These are phyloP conservation scores for Rotaria magnacalcarata DNA, from an alignment of 2,888 invertebrate species.

Conservation along the genomic window DNA sequence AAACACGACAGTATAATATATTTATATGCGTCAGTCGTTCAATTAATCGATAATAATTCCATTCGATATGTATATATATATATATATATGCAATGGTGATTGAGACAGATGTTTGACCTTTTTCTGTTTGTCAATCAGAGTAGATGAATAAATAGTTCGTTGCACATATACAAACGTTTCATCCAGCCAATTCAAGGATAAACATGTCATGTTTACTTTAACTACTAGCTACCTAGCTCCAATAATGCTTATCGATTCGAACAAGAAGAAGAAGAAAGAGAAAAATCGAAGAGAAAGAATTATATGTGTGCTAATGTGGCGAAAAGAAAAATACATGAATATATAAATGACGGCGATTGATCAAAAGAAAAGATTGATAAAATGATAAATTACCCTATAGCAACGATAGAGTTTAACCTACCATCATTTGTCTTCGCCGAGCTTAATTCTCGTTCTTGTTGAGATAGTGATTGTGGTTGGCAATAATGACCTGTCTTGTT, in stretches of 20 bases:
- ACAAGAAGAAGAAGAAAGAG: neutral
- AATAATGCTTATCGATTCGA: neutral
- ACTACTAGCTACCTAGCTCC: neutral
- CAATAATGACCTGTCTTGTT: neutral
- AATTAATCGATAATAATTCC: neutral
- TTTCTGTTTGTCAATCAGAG: slow-evolving; percentile 9
- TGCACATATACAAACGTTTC: neutral
- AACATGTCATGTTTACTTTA: neutral
- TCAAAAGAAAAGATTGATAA: neutral
- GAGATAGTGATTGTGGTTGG: neutral
- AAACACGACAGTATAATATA: neutral
- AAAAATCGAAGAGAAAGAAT: too few species aligned
- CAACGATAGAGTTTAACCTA: neutral
- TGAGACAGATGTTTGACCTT: slow-evolving; percentile 16
- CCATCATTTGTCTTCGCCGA: neutral
- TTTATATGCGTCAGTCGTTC: neutral
- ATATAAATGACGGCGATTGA: neutral
- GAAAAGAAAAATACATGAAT: neutral
- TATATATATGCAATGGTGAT: neutral
- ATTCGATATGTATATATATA: neutral
- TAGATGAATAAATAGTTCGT: neutral
- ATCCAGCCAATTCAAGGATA: slow-evolving; percentile 7
- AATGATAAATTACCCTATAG: neutral
- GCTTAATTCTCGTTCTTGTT: neutral
- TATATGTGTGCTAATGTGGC: neutral